phyloP scores from a whole-genome alignment of 1,140 invertebrate genomes.

The Wiebesia pumilae region DNA sequence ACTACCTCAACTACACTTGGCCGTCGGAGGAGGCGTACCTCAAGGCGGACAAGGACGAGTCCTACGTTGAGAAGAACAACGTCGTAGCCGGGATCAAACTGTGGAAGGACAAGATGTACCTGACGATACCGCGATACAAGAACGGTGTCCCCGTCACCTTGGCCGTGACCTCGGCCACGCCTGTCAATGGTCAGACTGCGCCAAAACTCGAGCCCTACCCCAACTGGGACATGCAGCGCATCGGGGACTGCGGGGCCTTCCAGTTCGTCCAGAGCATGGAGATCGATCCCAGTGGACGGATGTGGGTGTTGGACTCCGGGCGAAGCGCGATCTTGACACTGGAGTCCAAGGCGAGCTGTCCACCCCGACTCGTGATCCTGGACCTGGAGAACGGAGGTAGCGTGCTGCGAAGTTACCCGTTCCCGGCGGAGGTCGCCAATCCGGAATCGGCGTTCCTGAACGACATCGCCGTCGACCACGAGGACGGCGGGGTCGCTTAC shows the following conservation, averaged over 20 bases:
- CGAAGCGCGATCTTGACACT: conserved; percentile 73
- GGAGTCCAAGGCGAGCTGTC: conserved; percentile 75
- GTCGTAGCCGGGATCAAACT: conserved; percentile 79
- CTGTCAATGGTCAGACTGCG: conserved; percentile 73
- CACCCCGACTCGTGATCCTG: conserved; percentile 81
- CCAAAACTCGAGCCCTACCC: conserved; percentile 81
- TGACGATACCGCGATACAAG: conserved; percentile 80
- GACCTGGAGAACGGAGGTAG: conserved; percentile 78
- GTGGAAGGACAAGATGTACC: conserved; percentile 78
- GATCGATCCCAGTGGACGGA: conserved; percentile 80
- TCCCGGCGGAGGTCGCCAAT: conserved; percentile 76
- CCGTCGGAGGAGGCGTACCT: conserved; percentile 68
- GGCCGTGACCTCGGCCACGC: conserved; percentile 74
- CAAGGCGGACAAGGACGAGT: conserved; percentile 70
- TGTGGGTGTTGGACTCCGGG: conserved; percentile 84
- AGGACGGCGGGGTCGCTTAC: conserved; percentile 80
- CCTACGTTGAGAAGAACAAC: conserved; percentile 79
- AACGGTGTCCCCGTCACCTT: conserved; percentile 81
- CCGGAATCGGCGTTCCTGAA: conserved; percentile 77
- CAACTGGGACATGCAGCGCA: conserved; percentile 79
- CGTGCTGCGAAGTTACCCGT: conserved; percentile 76
- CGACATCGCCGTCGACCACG: conserved; percentile 82
- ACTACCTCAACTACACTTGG: conserved; percentile 68
- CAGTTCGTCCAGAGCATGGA: conserved; percentile 84
- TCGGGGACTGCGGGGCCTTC: conserved; percentile 78